Evolutionary conservation across 2,797 vertebrate genomes (phyloP).

Genomic region (Hozukius guyotensis): DNA sequence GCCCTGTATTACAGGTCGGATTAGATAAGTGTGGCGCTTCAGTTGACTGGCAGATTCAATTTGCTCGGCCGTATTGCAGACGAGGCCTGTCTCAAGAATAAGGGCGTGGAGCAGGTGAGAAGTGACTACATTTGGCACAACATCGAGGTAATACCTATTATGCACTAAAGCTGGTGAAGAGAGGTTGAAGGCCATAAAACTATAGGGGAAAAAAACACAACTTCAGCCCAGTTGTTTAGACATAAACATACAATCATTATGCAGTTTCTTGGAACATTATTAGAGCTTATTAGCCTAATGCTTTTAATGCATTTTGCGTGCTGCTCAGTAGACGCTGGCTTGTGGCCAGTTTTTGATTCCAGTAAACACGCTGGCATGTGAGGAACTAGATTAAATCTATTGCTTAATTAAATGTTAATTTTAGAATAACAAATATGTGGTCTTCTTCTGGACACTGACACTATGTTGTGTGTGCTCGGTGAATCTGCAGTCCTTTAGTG

Average conservation of each 20-base stretch:
- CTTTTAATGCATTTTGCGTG: conserved; percentile 29
- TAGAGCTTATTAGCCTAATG: conserved; percentile 6
- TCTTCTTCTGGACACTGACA: conserved; percentile 19
- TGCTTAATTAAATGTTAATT: conserved; percentile 30
- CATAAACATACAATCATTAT: conserved; percentile 2
- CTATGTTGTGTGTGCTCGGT: not conserved
- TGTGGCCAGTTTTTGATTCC: conserved; percentile 1
- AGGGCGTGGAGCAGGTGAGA: conserved; percentile 54
- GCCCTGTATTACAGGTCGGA: conserved; percentile 71
- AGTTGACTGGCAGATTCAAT: conserved; percentile 82
- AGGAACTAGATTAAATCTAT: conserved; percentile 24
- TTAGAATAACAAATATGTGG: conserved; percentile 32
- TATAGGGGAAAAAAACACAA: conserved; percentile 1
- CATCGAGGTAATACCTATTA: conserved; percentile 46
- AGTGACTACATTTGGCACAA: conserved; percentile 53
- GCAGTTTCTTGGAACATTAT: conserved; percentile 35
- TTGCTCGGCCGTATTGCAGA: conserved; percentile 64
- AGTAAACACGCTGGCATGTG: conserved; percentile 26
- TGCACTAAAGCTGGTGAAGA: conserved; percentile 27
- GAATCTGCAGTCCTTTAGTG: not conserved
- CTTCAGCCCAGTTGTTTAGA: not conserved
- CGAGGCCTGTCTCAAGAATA: conserved; percentile 56
- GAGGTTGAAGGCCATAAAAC: conserved; percentile 15
- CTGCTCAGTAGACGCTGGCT: conserved; percentile 17
- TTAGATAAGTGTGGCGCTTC: conserved; percentile 75